These are phyloP conservation scores for Pangasianodon hypophthalmus DNA, from an alignment of 2,113 vertebrate genomes.

Conservation along the genomic window DNA sequence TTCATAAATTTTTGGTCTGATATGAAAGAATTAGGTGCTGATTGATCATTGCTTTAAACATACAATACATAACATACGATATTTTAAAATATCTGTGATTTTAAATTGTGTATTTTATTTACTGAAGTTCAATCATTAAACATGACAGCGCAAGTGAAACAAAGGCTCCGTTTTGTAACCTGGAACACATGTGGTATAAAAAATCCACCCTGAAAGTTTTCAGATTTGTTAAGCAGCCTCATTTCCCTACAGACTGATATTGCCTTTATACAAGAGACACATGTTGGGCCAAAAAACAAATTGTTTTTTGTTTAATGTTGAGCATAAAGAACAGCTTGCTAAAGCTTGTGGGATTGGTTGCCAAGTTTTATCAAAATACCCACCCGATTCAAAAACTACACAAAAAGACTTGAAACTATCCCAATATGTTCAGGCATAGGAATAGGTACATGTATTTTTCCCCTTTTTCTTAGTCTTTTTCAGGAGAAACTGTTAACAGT, in stretches of 20 bases:
- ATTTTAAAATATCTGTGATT: not conserved
- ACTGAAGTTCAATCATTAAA: not conserved
- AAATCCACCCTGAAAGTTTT: not conserved
- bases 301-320: not conserved
- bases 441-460: not conserved
- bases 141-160: not conserved
- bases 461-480: not conserved
- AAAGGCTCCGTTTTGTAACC: not conserved
- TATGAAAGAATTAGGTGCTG: not conserved
- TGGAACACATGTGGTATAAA: conserved; percentile 26
- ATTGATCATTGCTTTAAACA: not conserved
- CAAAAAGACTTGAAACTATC: not conserved
- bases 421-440: not conserved
- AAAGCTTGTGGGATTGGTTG: not conserved
- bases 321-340: not conserved
- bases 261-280: conserved; percentile 23
- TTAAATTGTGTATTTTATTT: not conserved
- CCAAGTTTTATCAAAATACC: not conserved
- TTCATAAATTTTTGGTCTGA: not conserved
- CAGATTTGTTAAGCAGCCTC: not conserved
- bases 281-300: not conserved
- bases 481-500: not conserved
- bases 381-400: not conserved
- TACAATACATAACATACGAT: not conserved
- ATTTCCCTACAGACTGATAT: not conserved